Conservation (phyloP, 1,140 invertebrate genomes). For the Gonatopus flavifemur region DNA sequence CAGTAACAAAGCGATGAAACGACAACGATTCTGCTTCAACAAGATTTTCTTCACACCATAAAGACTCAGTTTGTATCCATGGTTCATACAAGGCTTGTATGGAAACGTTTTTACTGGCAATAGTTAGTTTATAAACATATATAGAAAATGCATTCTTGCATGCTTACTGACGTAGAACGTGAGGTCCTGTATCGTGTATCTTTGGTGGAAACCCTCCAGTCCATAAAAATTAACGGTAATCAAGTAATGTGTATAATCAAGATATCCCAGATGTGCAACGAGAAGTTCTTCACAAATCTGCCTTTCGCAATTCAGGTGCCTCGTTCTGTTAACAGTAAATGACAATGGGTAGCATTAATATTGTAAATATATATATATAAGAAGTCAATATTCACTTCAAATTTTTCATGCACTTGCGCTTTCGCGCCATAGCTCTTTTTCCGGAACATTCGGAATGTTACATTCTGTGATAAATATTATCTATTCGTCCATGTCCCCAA, state of each 20-base stretch:
- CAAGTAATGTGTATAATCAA: conserved; percentile 86
- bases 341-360: background rate
- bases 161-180: conserved; percentile 84
- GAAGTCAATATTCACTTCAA: background rate
- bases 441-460: too few species aligned
- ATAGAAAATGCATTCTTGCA: conserved; percentile 16
- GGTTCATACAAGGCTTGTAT: too few species aligned
- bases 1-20: too few species aligned
- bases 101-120: too few species aligned
- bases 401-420: too few species aligned
- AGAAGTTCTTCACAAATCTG: conserved; percentile 86
- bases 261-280: conserved; percentile 84
- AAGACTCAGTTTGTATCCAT: too few species aligned
- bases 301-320: conserved; percentile 79
- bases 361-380: background rate
- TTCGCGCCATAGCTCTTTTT: too few species aligned
- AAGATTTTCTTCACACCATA: too few species aligned
- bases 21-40: too few species aligned
- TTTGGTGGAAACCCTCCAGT: conserved; percentile 79
- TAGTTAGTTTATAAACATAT: too few species aligned
- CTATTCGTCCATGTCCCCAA: too few species aligned
- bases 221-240: conserved; percentile 84
- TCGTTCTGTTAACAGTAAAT: conserved; percentile 61
- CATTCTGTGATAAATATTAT: too few species aligned
- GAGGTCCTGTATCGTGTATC: conserved; percentile 82